phyloP scores from a whole-genome alignment of 2,113 vertebrate genomes.

The Heliornis fulica region DNA sequence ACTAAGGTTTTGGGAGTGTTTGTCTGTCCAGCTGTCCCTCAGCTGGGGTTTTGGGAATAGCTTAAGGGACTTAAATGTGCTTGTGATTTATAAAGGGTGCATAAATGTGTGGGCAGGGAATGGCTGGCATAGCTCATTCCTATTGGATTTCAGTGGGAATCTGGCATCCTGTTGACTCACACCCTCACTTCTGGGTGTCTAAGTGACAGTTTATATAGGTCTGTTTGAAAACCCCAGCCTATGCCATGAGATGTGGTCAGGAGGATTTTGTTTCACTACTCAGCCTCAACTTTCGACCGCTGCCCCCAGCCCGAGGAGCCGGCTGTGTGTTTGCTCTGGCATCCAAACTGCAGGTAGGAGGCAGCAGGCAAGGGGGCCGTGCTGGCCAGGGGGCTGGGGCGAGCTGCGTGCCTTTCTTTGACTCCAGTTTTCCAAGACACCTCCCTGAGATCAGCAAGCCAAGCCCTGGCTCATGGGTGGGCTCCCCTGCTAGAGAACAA shows the following conservation, averaged over 20 bases:
- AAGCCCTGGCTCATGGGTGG: not conserved
- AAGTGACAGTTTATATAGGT: not conserved
- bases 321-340: not conserved
- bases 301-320: not conserved
- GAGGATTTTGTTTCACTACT: not conserved
- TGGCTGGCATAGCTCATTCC: not conserved
- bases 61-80: not conserved
- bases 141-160: not conserved
- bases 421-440: not conserved
- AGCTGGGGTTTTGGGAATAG: not conserved
- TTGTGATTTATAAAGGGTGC: not conserved
- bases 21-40: not conserved
- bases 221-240: not conserved
- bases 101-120: not conserved
- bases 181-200: not conserved
- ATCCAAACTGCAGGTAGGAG: not conserved
- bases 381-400: not conserved
- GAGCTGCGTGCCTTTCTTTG: fast-evolving
- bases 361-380: not conserved
- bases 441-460: not conserved
- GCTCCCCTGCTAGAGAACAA: not conserved
- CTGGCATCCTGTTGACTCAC: not conserved
- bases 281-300: not conserved
- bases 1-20: not conserved
- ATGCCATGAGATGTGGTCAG: not conserved